Evolutionary conservation across 2,797 vertebrate genomes (phyloP), one percentile per base, ranked within the genome.

Genomic region (Sciaenops ocellatus): DNA sequence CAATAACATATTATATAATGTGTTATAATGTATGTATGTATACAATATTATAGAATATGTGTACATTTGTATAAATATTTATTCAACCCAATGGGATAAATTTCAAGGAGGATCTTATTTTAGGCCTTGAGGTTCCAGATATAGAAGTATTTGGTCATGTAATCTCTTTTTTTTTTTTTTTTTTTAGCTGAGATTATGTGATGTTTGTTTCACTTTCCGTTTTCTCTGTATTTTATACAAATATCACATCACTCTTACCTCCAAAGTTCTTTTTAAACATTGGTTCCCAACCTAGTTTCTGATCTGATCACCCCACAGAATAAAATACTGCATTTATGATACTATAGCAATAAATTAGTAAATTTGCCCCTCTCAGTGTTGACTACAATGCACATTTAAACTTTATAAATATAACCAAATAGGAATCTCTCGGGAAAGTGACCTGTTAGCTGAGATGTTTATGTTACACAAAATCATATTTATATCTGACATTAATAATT

Each of bases 151-250:
- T 66, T 41, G 9, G 3, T 51, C 18, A 17, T 57, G 22, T 30
- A 42, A 57, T 42, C 13, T n/a, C 1, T 54, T 4, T 42, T 9
- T 28, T 16, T 70, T 54, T 16, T 70, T 54, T 5, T 54, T 59
- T 7, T 30, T 30, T 30, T 30, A 30, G 28, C 28, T 51, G n/a
- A 48, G 26, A 52, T 34, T 44, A 13, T 44, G 17, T 30, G 30
- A 63, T 28, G 16, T n/a, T 50, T 20, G 7, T 48, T 78, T 81
- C 26, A 44, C 22, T 16, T 69, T 16, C 46, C 2, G 22, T 34
- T 26, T 55, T 42, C 5, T 41, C n/a, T 60, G 1, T 60, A 57
- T 61, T 10, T 56, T 61, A 34, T 34, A 12, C 28, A 38, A 46
- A 56, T 26, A 64, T 63, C 54, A 67, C 34, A 52, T 48, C 16